These are phyloP conservation scores for Brachylomia viminalis DNA, from an alignment of 2,888 invertebrate species.

Conservation along the genomic window DNA sequence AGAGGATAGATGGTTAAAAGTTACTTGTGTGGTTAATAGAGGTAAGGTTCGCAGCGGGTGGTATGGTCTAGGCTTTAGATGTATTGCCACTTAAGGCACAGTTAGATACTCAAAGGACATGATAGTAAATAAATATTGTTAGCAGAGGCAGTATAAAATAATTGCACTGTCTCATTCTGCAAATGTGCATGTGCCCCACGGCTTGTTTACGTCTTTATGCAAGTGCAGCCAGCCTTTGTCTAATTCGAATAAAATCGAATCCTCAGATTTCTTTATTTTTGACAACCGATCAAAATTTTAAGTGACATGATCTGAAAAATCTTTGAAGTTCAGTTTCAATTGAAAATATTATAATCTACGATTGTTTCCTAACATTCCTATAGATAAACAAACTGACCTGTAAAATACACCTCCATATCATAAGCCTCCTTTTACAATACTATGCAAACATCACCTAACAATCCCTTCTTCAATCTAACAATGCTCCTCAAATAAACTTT, in stretches of 20 bases:
- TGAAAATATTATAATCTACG: too few species aligned
- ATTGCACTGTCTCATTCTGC: slow-evolving; percentile 13
- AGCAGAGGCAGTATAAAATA: slow-evolving; percentile 21
- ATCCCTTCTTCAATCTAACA: slow-evolving; percentile 42
- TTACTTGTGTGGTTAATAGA: slow-evolving; percentile 7
- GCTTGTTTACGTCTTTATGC: background rate
- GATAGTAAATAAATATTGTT: slow-evolving; percentile 21
- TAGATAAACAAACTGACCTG: background rate
- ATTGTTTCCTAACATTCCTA: too few species aligned
- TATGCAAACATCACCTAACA: slow-evolving; percentile 26
- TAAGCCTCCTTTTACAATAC: slow-evolving; percentile 28
- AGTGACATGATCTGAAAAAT: too few species aligned
- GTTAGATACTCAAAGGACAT: slow-evolving; percentile 11
- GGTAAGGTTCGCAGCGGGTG: slow-evolving; percentile 27
- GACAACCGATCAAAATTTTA: too few species aligned
- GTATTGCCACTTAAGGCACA: slow-evolving; percentile 9
- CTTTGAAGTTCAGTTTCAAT: too few species aligned
- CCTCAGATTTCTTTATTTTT: too few species aligned
- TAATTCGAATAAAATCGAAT: too few species aligned
- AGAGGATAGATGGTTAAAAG: slow-evolving; percentile 19
- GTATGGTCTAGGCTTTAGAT: slow-evolving; percentile 11
- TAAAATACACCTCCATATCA: slow-evolving; percentile 13
- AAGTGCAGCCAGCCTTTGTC: too few species aligned
- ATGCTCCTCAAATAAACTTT: slow-evolving; percentile 61
- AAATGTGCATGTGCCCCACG: background rate